Base-by-base conservation (phyloP, 2,113 vertebrate genomes). In the Paradoxurus hermaphroditus region DNA sequence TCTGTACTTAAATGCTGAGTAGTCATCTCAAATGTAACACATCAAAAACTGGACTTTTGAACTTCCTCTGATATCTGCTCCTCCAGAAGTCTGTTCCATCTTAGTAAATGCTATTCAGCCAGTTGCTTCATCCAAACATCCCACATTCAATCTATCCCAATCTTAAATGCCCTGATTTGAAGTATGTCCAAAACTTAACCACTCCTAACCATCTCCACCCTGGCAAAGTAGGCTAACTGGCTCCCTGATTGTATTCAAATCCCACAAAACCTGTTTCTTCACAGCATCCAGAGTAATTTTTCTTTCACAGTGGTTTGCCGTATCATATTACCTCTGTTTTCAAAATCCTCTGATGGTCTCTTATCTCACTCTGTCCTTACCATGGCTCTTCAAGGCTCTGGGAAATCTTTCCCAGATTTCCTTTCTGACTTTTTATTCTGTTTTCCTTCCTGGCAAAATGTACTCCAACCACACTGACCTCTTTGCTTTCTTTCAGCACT, bases 61-160 rank as follows among this genome's bases (percentile, higher is more conserved):
- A 68, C 94, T 96, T 93, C 84, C 63, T 94, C 92, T 39, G 21
- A 84, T 87, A 87, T 59, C 70, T 93, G 63, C 86, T 96, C 8
- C 31, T 83, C 81, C 49, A 70, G 75, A 92, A 93, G 70, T 92
- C 73, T 85, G 81, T 86, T 86, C 83, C n/a, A 23, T 88, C 25
- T 77, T 23, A 25, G 72, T 11, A 90, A 87, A 72, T 56, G 78
- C 27, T 53, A 12, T 89, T 88, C 36, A 29, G 77, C 72, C 67
- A 81, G 51, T 77, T 65, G 82, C 83, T 85, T 56, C 36, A 63
- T 68, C 25, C 21, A 84, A 51, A 51, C 44, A 49, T 29, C 51
- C 18, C 34, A 31, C 10, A 77, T 59, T 21, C 8, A 27, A 68
- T n/a, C 31, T 73, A 78, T 34, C 18, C 51, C 39, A 36, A 31